Evolutionary conservation across 92 coral and sea anemone genomes (phyloP).

Genomic region (Palythoa grandis): DNA sequence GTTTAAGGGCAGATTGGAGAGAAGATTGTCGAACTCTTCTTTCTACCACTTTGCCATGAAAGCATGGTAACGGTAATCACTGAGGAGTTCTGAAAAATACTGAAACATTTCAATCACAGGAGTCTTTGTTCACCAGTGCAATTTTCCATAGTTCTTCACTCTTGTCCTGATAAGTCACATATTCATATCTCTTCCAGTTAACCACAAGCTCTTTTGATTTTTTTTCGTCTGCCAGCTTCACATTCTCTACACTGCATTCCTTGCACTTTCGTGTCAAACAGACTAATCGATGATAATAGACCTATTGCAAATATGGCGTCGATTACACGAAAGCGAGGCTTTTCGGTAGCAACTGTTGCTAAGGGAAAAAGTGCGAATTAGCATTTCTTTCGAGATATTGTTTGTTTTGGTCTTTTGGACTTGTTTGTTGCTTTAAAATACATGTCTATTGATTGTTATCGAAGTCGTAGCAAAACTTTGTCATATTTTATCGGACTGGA

Average conservation of each 20-base stretch:
- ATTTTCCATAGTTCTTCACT: conserved; percentile 53
- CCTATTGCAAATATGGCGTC: too few relatives aligned
- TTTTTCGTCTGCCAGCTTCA: conserved; percentile 53
- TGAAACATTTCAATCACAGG: conserved; percentile 65
- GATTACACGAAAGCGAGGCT: too few relatives aligned
- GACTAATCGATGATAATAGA: conserved; percentile 28
- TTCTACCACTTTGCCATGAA: conserved; percentile 59
- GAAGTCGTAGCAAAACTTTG: too few relatives aligned
- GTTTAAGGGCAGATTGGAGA: conserved; percentile 22
- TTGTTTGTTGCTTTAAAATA: too few relatives aligned
- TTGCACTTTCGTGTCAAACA: conserved; percentile 61
- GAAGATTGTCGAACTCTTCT: conserved; percentile 18
- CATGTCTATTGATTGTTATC: too few relatives aligned
- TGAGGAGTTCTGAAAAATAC: conserved; percentile 54
- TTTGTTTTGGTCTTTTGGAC: too few relatives aligned
- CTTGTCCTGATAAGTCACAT: conserved; percentile 54
- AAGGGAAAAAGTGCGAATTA: too few relatives aligned
- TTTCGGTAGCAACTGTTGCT: too few relatives aligned
- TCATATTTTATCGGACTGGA: background rate
- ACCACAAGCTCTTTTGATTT: conserved; percentile 47
- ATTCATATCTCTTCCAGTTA: conserved; percentile 72
- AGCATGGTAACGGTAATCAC: conserved; percentile 58
- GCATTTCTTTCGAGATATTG: too few relatives aligned
- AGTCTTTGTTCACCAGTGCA: conserved; percentile 60
- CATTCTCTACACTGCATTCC: conserved; percentile 53